Conservation (phyloP, 1,140 invertebrate genomes). For the Grapholita molesta region DNA sequence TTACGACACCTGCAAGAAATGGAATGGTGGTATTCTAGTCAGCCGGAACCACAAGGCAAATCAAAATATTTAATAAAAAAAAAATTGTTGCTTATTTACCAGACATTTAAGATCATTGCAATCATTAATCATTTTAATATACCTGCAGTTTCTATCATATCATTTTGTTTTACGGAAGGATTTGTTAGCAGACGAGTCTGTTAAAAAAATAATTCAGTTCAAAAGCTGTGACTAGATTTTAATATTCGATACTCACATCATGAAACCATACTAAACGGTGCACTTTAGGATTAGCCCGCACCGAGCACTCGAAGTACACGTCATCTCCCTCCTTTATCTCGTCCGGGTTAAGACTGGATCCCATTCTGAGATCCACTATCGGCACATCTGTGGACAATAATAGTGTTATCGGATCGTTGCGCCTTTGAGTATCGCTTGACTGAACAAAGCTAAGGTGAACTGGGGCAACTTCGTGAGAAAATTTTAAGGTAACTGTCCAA, state of each 20-base stretch:
- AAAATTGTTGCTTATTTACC: no score
- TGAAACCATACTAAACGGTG: conserved; percentile 92
- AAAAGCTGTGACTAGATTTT: no score
- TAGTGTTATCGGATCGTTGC: neutral
- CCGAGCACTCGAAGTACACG: conserved; percentile 89
- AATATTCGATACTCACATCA: conserved; percentile 81
- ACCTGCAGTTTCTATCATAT: no score
- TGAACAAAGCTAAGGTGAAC: neutral
- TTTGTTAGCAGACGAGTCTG: no score
- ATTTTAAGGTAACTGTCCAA: neutral
- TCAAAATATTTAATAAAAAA: no score
- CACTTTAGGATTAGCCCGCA: conserved; percentile 88
- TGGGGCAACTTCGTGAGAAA: neutral
- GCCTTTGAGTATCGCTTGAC: neutral
- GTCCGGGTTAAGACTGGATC: conserved; percentile 86
- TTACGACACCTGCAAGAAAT: no score
- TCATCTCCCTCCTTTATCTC: conserved; percentile 92
- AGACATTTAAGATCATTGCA: no score
- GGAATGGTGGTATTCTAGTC: no score
- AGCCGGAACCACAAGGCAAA: no score
- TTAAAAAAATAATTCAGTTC: no score
- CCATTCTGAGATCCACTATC: conserved; percentile 87
- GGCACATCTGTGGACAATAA: conserved; percentile 82
- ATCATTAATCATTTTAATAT: no score
- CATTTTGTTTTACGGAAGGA: no score